Evolutionary conservation across 2,888 invertebrate species (phyloP).

Genomic region (Drosophila setosimentum): DNA sequence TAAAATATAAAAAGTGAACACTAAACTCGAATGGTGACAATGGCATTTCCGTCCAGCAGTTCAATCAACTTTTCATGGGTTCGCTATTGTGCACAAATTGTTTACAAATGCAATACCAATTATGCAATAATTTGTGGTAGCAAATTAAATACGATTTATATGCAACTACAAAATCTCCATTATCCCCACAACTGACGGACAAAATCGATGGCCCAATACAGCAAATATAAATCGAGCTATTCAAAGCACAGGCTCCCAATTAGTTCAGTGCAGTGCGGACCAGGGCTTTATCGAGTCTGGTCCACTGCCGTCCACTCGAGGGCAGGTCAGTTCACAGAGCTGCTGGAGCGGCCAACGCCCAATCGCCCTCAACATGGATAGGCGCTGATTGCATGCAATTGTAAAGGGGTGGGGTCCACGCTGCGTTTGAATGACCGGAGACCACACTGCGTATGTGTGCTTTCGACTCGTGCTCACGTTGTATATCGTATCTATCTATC

Average conservation of each 20-base stretch:
- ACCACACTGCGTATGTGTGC: constrained; percentile 77
- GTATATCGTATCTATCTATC: constrained; percentile 18
- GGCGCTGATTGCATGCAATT: constrained; percentile 75
- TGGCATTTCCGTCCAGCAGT: constrained; percentile 42
- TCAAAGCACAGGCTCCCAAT: constrained; percentile 29
- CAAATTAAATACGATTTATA: constrained; percentile 76
- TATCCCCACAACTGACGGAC: background rate
- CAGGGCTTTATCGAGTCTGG: constrained; percentile 24
- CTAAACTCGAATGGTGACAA: constrained; percentile 25
- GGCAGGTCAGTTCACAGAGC: constrained; percentile 55
- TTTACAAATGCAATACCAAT: constrained; percentile 77
- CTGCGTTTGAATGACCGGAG: constrained; percentile 77
- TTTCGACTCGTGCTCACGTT: constrained; percentile 61
- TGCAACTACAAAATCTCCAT: constrained; percentile 39
- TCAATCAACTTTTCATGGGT: constrained; percentile 73
- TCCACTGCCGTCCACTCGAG: constrained; percentile 20
- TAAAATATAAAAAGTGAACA: constrained; percentile 1
- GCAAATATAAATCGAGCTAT: constrained; percentile 65
- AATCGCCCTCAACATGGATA: constrained; percentile 45
- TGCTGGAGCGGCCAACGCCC: constrained; percentile 65
- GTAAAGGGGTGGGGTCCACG: constrained; percentile 55
- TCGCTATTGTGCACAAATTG: constrained; percentile 70
- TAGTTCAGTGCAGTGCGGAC: constrained; percentile 13
- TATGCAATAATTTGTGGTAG: constrained; percentile 74
- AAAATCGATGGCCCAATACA: constrained; percentile 68